Evolutionary conservation across 1,140 invertebrate species (phyloP).

Genomic region (Trichomalopsis sarcophagae): DNA sequence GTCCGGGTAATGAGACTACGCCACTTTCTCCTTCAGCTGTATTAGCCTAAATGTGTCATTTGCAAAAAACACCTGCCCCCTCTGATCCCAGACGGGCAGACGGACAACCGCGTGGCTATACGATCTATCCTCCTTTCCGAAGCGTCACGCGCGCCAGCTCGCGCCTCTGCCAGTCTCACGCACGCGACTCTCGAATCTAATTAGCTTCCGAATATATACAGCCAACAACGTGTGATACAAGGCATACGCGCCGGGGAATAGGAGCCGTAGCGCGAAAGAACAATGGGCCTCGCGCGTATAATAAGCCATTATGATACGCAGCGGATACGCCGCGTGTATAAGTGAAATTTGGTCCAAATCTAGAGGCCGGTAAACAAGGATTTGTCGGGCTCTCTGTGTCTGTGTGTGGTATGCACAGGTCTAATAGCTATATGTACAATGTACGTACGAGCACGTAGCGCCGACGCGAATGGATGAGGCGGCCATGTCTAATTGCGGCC

Average conservation of each 20-base stretch:
- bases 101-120: background rate
- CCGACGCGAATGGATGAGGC: no score
- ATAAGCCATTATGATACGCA: background rate
- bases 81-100: background rate
- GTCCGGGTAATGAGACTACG: background rate
- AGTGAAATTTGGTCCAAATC: no score
- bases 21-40: conserved; percentile 17
- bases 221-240: background rate
- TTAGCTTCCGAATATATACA: background rate
- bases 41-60: conserved; percentile 30
- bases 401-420: no score
- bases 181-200: background rate
- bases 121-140: no score
- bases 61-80: background rate
- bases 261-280: background rate
- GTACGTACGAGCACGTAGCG: no score
- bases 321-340: no score
- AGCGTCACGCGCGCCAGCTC: no score
- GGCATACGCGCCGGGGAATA: background rate
- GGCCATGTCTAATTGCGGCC: no score
- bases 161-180: no score
- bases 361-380: no score
- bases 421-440: no score
- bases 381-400: no score
- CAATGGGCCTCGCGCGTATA: background rate